Conservation (phyloP, 1,140 invertebrate species). For the Eriosoma lanigerum region DNA sequence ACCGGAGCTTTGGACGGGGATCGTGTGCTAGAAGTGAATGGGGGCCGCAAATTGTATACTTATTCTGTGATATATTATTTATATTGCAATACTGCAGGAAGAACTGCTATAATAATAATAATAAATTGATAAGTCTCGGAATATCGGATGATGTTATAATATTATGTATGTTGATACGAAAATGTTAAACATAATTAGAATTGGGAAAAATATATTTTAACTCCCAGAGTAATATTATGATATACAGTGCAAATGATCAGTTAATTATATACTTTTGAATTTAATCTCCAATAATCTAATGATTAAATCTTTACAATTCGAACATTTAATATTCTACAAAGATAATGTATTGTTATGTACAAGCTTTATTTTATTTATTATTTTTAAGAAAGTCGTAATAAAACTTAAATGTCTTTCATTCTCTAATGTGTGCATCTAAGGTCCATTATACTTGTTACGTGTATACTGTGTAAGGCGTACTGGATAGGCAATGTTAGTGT, state of each 20-base stretch:
- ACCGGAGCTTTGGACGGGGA: background rate
- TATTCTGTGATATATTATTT: constrained; percentile 10
- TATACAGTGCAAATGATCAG: no score
- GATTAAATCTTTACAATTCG: background rate
- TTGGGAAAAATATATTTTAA: no score
- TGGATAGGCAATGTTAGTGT: constrained; percentile 46
- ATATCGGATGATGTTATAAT: background rate
- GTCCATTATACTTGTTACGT: constrained; percentile 24
- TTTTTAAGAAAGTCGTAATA: background rate
- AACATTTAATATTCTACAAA: background rate
- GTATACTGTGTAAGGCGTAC: constrained; percentile 20
- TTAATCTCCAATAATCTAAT: no score
- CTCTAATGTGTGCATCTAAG: no score
- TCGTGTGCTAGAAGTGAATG: no score
- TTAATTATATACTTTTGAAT: background rate
- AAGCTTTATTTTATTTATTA: no score
- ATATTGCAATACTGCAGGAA: background rate
- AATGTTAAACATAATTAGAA: no score
- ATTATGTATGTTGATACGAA: no score
- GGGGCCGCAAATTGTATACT: background rate
- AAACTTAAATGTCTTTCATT: no score
- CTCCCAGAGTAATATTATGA: no score
- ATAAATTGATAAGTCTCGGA: background rate
- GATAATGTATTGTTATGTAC: no score
- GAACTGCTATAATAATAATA: background rate